A percentile compares a stretch with the other conserved stretches of the same genome.
These are phyloP conservation scores for Onychomys torridus DNA, from an alignment of 2,797 vertebrate species.

Conservation along the genomic window DNA sequence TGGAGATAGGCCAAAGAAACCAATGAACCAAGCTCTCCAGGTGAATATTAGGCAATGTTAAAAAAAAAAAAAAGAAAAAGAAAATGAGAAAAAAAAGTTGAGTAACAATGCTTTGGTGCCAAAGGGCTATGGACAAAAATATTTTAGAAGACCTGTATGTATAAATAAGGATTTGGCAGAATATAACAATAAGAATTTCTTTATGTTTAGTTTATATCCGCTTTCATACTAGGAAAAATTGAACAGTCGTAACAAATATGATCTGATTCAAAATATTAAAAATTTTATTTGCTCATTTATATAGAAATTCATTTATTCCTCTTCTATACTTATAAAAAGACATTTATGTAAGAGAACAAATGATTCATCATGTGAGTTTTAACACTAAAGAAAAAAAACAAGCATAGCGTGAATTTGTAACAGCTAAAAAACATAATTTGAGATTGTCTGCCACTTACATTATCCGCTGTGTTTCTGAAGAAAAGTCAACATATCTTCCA, in stretches of 20 bases:
- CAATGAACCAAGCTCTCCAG: background rate
- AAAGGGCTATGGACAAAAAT: background rate
- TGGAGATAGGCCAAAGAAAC: background rate
- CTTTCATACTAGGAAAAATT: background rate
- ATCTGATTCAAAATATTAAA: background rate
- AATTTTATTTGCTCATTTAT: background rate
- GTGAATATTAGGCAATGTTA: background rate
- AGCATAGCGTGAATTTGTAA: slow-evolving; percentile 1
- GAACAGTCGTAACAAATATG: background rate
- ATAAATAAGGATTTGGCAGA: background rate
- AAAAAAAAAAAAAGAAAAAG: background rate
- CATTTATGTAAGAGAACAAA: background rate
- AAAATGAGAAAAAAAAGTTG: background rate
- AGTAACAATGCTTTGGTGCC: background rate
- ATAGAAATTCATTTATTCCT: background rate
- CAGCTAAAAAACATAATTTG: background rate
- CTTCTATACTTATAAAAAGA: background rate
- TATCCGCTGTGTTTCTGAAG: slow-evolving; percentile 94
- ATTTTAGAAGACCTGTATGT: background rate
- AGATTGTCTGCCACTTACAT: slow-evolving; percentile 91
- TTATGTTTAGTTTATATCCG: background rate
- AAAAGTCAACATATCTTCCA: slow-evolving; percentile 94
- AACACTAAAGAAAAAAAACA: background rate
- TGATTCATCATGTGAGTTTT: background rate
- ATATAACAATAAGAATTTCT: background rate